Evolutionary conservation across 2,888 invertebrate species (phyloP).

Genomic region (Achlya flavicornis): DNA sequence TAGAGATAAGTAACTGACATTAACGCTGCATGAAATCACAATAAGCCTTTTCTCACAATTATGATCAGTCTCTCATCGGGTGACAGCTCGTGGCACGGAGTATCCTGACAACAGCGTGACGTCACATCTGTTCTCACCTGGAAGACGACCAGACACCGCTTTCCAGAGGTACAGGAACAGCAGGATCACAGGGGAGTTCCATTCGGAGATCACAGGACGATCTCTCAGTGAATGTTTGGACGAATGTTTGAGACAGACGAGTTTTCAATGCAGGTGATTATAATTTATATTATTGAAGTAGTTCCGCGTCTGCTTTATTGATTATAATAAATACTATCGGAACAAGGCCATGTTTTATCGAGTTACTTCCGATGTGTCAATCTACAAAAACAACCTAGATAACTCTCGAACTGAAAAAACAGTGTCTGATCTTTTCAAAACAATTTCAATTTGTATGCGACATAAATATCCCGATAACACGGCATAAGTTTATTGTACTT

Average conservation of each 20-base stretch:
- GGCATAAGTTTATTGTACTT: constrained; percentile 34
- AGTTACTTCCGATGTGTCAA: not conserved
- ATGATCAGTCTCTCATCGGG: constrained; percentile 83
- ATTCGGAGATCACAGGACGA: constrained; percentile 94
- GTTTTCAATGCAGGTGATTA: constrained; percentile 92
- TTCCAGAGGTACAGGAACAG: constrained; percentile 94
- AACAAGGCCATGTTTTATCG: constrained; percentile 1
- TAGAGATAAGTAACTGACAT: constrained; percentile 14
- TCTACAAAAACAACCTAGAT: constrained; percentile 6
- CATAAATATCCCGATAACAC: constrained; percentile 26
- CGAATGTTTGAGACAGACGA: constrained; percentile 94
- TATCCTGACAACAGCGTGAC: constrained; percentile 94
- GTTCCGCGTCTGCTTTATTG: not conserved
- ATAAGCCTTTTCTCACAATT: constrained; percentile 76
- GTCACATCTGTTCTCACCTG: constrained; percentile 92
- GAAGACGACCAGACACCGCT: constrained; percentile 93
- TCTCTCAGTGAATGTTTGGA: constrained; percentile 95
- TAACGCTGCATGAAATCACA: constrained; percentile 61
- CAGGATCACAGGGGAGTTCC: constrained; percentile 93
- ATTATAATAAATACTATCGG: constrained; percentile 5
- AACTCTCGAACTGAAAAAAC: not conserved
- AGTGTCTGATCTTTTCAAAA: constrained; percentile 13
- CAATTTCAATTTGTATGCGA: constrained; percentile 20
- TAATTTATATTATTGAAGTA: not conserved
- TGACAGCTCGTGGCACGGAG: constrained; percentile 93